A percentile compares a stretch with the other conserved stretches of the same genome.
phyloP scores from a whole-genome alignment of 1,140 invertebrate genomes.

The Drosophila persimilis region DNA sequence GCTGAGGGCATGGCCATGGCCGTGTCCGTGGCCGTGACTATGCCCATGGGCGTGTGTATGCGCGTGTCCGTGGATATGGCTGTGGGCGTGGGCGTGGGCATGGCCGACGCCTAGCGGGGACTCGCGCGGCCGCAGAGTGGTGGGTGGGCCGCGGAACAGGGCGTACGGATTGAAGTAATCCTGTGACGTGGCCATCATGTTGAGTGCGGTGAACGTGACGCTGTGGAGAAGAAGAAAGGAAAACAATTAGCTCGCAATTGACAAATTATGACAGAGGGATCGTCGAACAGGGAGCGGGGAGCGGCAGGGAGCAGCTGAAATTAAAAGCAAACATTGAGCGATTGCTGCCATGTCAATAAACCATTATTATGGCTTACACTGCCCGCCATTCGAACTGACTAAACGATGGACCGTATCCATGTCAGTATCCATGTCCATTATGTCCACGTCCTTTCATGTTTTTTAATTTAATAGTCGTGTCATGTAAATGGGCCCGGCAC shows the following conservation, averaged over 20 bases:
- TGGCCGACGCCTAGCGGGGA: conserved; percentile 71
- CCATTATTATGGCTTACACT: conserved; percentile 57
- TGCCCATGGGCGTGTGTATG: conserved; percentile 51
- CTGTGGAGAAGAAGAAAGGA: conserved; percentile 29
- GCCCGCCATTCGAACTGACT: conserved; percentile 55
- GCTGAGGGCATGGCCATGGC: conserved; percentile 49
- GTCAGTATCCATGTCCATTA: background rate
- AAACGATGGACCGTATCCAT: conserved; percentile 50
- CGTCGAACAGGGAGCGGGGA: too few species aligned
- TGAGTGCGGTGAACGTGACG: conserved; percentile 17
- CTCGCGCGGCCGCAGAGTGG: conserved; percentile 71
- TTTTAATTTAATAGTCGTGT: conserved; percentile 81
- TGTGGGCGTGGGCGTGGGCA: conserved; percentile 45
- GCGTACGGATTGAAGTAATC: conserved; percentile 82
- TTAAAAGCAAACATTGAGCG: conserved; percentile 60
- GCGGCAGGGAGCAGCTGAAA: conserved; percentile 25
- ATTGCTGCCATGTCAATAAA: conserved; percentile 58
- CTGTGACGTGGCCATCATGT: conserved; percentile 81
- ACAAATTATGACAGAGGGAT: conserved; percentile 43
- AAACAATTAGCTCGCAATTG: conserved; percentile 55
- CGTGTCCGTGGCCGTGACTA: conserved; percentile 44
- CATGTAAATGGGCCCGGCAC: conserved; percentile 70
- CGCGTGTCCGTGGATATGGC: conserved; percentile 32
- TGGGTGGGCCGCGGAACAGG: conserved; percentile 75
- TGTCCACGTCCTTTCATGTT: conserved; percentile 58